These are phyloP conservation scores for Actias luna DNA, from an alignment of 2,888 invertebrate genomes.

Conservation along the genomic window DNA sequence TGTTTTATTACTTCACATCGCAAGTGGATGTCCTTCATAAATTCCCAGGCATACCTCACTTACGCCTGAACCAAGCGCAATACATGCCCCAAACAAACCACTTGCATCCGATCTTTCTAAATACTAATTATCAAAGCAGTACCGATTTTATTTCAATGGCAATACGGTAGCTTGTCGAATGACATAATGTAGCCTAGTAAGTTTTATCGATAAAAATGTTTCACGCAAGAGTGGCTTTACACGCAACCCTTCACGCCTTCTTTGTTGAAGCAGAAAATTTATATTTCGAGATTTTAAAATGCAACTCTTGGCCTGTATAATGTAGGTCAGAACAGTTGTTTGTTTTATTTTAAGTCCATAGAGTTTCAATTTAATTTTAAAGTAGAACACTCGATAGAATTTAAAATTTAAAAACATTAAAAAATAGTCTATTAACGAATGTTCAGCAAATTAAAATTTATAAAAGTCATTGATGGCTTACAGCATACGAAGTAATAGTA, in stretches of 20 bases:
- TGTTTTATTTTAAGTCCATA: conserved; percentile 1
- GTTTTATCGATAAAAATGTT: conserved; percentile 52
- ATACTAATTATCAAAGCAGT: conserved; percentile 27
- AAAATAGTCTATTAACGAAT: too few species aligned
- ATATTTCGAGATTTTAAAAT: conserved; percentile 41
- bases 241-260: conserved; percentile 42
- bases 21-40: conserved; percentile 8
- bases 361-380: background rate
- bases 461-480: too few species aligned
- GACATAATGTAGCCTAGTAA: conserved; percentile 19
- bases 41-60: conserved; percentile 18
- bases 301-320: conserved; percentile 1
- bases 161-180: conserved; percentile 23
- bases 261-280: conserved; percentile 38
- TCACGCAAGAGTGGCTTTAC: conserved; percentile 46
- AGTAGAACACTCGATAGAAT: too few species aligned
- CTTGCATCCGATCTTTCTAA: conserved; percentile 43
- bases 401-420: too few species aligned
- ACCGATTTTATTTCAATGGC: conserved; percentile 23
- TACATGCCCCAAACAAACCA: conserved; percentile 43
- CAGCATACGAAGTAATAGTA: too few species aligned
- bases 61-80: conserved; percentile 38
- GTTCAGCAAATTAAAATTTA: too few species aligned
- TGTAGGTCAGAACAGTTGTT: background rate
- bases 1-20: conserved; percentile 6